Evolutionary conservation across 2,797 vertebrate genomes (phyloP), one percentile per base, ranked within the genome.

Genomic region (Microcaecilia unicolor): DNA sequence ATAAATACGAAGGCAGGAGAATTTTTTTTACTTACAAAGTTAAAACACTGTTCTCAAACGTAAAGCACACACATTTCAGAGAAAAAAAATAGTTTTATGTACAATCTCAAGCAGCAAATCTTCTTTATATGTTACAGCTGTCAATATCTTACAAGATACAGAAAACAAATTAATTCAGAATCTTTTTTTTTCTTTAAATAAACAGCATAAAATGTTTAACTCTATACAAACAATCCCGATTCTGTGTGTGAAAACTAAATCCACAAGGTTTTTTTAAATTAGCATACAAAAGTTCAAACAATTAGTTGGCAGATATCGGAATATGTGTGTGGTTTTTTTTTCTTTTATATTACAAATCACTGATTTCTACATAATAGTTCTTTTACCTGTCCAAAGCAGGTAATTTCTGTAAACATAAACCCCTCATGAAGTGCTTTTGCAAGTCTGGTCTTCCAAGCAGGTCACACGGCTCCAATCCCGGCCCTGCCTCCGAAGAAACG

Each of bases 11-110:
- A 96, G 90, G 89, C 90, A 89, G 88, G 83, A 73, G 78, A 82
- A 90, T 91, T 80, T 93, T 93, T 91, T 80, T 93, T 93, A 93
- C 88, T 93, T 94, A 96, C 92, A 96, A 95, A 96, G 90, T 93
- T 92, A 91, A 90, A 94, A 92, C 89, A 90, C 85, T 77, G 83
- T 83, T 88, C 77, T 83, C 89, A 90, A 90, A 91, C 85, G 87
- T 84, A 87, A 88, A 71, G 54, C 68, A 89, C 88, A 92, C 89
- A 89, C 87, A 79, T 83, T 76, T 88, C 84, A 87, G 87, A 90
- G 87, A 83, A 84, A 78, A 79, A 82, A 76, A 82, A 88, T 90
- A 85, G 87, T 85, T 87, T n/a, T 93, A 92, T 94, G 64, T 94
- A 95, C 91, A 94, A 83, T 84, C 86, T 85, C 84, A 79, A 84